Evolutionary conservation across 2,888 invertebrate genomes (phyloP).

Genomic region (Parapristionchus giblindavisi): DNA sequence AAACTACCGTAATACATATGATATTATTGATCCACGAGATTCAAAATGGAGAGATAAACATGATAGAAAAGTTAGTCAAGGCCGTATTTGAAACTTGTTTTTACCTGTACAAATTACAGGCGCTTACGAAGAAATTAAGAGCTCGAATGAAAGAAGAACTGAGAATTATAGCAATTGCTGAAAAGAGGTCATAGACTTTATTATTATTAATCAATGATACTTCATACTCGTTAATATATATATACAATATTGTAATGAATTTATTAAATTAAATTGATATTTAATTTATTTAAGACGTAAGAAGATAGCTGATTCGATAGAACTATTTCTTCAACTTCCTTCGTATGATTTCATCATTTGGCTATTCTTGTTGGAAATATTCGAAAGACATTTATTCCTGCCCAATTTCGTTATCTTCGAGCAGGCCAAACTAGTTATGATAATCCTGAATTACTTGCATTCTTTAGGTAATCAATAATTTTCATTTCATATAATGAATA

Average conservation of each 20-base stretch:
- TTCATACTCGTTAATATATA: no score
- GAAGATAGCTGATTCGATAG: slow-evolving; percentile 64
- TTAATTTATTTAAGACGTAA: slow-evolving; percentile 50
- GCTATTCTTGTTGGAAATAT: slow-evolving; percentile 66
- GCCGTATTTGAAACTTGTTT: neutral
- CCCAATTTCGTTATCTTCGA: slow-evolving; percentile 56
- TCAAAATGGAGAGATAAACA: slow-evolving; percentile 50
- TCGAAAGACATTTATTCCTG: slow-evolving; percentile 65
- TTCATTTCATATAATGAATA: neutral
- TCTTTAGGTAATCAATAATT: slow-evolving; percentile 55
- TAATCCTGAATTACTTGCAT: slow-evolving; percentile 60
- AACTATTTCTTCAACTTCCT: slow-evolving; percentile 63
- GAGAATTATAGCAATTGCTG: slow-evolving; percentile 56
- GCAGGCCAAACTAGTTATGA: slow-evolving; percentile 60
- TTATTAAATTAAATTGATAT: no score
- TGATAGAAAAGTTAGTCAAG: slow-evolving; percentile 45
- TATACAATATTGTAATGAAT: no score
- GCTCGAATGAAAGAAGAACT: slow-evolving; percentile 57
- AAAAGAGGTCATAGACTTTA: no score
- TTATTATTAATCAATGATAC: neutral
- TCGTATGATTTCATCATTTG: slow-evolving; percentile 64
- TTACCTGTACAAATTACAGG: slow-evolving; percentile 26
- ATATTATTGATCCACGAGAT: slow-evolving; percentile 48
- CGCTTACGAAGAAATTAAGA: slow-evolving; percentile 50
- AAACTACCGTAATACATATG: slow-evolving; percentile 56